Conservation (phyloP, 2,888 invertebrate genomes). For the Iselma pallidipennis region DNA sequence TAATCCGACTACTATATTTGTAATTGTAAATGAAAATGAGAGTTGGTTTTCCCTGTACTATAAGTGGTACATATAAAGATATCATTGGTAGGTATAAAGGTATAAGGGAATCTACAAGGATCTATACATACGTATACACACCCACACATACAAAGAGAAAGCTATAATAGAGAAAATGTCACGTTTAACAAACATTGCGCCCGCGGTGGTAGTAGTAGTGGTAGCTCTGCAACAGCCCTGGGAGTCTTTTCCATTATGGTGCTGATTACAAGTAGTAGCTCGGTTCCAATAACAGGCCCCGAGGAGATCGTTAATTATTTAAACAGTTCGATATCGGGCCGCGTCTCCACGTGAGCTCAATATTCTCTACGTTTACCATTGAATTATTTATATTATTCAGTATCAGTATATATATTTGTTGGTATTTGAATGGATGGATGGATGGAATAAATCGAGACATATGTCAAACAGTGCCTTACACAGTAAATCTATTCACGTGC, state of each 20-base stretch:
- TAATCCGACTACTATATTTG: slow-evolving; percentile 9
- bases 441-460: no score
- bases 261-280: slow-evolving; percentile 29
- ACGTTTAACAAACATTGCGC: slow-evolving; percentile 44
- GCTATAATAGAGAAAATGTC: slow-evolving; percentile 30
- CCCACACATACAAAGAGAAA: no score
- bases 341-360: slow-evolving; percentile 19
- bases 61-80: no score
- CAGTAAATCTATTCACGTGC: no score
- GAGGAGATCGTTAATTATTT: slow-evolving; percentile 34
- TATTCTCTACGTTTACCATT: slow-evolving; percentile 19
- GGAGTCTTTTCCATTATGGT: slow-evolving; percentile 30
- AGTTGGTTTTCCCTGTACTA: not conserved
- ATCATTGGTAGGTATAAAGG: not conserved
- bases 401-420: not conserved
- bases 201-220: slow-evolving; percentile 29
- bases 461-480: no score
- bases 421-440: no score
- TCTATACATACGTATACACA: no score
- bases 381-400: slow-evolving; percentile 26
- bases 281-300: slow-evolving; percentile 27
- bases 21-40: slow-evolving; percentile 20
- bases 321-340: slow-evolving; percentile 36
- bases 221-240: slow-evolving; percentile 14
- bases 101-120: no score